phyloP scores from a whole-genome alignment of 2,888 invertebrate genomes.

The Beris morrisii region DNA sequence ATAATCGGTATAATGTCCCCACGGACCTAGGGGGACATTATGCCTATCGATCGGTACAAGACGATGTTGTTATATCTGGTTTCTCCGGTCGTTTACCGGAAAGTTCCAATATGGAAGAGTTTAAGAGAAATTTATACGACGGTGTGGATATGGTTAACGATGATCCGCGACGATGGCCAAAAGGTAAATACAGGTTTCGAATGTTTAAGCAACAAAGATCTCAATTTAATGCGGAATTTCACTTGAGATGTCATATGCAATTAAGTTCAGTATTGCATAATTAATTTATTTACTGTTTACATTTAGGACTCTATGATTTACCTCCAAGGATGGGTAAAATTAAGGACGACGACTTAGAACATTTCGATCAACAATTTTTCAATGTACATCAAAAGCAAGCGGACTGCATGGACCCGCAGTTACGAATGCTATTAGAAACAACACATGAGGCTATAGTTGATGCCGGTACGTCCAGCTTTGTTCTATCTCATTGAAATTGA shows the following conservation, averaged over 20 bases:
- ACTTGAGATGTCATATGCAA: neutral
- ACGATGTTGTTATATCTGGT: slow-evolving; percentile 80
- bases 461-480: slow-evolving; percentile 61
- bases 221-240: no score
- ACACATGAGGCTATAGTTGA: slow-evolving; percentile 93
- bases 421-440: slow-evolving; percentile 84
- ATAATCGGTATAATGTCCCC: slow-evolving; percentile 48
- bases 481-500: neutral
- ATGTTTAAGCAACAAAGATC: no score
- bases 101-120: slow-evolving; percentile 88
- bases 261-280: no score
- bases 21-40: slow-evolving; percentile 54
- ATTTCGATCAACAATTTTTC: slow-evolving; percentile 88
- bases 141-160: slow-evolving; percentile 92
- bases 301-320: slow-evolving; percentile 72
- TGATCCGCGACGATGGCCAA: slow-evolving; percentile 86
- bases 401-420: slow-evolving; percentile 88
- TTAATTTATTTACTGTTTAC: no score
- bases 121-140: slow-evolving; percentile 85
- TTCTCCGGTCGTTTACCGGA: slow-evolving; percentile 90
- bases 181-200: slow-evolving; percentile 62
- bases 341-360: slow-evolving; percentile 67
- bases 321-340: slow-evolving; percentile 81
- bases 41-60: slow-evolving; percentile 55
- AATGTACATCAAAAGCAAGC: slow-evolving; percentile 91